Conservation (phyloP, 2,797 vertebrate genomes). For the Chromis chromis region DNA sequence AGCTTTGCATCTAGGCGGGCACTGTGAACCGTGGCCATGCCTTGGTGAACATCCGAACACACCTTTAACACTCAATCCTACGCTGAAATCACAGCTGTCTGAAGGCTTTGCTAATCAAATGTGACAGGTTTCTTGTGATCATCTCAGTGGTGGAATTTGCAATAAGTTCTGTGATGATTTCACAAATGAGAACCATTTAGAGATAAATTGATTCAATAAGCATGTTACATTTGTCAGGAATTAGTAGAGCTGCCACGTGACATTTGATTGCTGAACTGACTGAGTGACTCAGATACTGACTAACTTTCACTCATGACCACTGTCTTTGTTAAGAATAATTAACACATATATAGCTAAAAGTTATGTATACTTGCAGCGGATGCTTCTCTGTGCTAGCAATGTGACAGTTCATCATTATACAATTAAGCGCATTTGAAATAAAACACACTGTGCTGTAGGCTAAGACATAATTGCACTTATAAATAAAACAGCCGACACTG, state of each 20-base stretch:
- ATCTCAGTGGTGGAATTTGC: conserved; percentile 23
- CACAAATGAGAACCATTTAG: conserved; percentile 44
- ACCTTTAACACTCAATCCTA: conserved; percentile 45
- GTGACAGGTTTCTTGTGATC: conserved; percentile 46
- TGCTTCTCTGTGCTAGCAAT: background rate
- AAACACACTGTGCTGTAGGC: background rate
- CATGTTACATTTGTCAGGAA: conserved; percentile 28
- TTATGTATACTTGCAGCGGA: too few species aligned
- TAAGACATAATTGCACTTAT: background rate
- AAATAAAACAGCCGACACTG: background rate
- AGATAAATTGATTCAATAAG: conserved; percentile 28
- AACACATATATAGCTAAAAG: background rate
- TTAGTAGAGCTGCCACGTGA: conserved; percentile 20
- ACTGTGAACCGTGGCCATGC: conserved; percentile 22
- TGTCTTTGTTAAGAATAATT: background rate
- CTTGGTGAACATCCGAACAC: conserved; percentile 33
- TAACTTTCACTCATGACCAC: background rate
- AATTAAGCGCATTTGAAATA: background rate
- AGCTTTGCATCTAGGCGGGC: conserved; percentile 17
- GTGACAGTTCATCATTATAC: background rate
- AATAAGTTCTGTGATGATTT: conserved; percentile 26
- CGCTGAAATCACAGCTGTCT: conserved; percentile 22
- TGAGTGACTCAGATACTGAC: conserved; percentile 2
- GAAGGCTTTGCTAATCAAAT: conserved; percentile 53
- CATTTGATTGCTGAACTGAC: conserved; percentile 8